Conservation (phyloP, 2,113 vertebrate species). For the Aegithalos caudatus region DNA sequence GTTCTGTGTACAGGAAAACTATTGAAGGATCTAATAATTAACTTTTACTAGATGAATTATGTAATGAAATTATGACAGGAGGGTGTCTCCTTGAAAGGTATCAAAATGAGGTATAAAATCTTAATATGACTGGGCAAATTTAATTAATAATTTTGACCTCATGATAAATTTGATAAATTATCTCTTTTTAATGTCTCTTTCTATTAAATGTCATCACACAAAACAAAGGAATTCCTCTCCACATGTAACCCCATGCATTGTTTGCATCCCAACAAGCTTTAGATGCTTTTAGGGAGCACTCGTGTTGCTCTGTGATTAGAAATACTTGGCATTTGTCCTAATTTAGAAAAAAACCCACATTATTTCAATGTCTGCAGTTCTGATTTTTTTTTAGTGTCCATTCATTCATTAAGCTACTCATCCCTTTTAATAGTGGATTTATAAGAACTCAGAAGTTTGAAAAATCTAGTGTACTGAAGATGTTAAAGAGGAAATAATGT, state of each 20-base stretch:
- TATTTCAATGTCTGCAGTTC: not conserved
- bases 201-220: not conserved
- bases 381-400: not conserved
- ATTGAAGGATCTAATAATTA: not conserved
- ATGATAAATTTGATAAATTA: not conserved
- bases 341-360: not conserved
- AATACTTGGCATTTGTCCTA: not conserved
- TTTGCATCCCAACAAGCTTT: not conserved
- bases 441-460: not conserved
- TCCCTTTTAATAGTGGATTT: not conserved
- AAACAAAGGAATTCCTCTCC: not conserved
- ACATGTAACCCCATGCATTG: not conserved
- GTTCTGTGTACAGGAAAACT: not conserved
- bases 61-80: not conserved
- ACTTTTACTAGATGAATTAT: not conserved
- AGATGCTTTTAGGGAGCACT: not conserved
- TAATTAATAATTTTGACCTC: not conserved
- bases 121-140: not conserved
- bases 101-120: not conserved
- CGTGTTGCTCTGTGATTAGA: not conserved
- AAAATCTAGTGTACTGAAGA: not conserved
- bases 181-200: not conserved
- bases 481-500: not conserved
- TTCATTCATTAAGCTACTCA: not conserved
- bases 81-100: not conserved